Conservation (phyloP, 2,797 vertebrate species). For the Lophura swinhoii region DNA sequence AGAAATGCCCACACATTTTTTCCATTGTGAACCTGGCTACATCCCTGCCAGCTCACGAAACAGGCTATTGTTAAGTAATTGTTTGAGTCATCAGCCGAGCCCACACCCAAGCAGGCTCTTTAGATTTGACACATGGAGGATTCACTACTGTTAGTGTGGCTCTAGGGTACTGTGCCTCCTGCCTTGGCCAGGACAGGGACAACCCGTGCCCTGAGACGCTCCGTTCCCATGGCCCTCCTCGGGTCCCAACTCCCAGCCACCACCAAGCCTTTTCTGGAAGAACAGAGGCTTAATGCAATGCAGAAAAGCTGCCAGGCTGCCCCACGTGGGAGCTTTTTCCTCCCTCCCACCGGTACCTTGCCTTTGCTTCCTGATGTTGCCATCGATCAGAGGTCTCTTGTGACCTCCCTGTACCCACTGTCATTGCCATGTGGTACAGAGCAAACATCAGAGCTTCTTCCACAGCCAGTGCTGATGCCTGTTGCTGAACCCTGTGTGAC, state of each 20-base stretch:
- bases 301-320: background rate
- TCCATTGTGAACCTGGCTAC: conserved; percentile 67
- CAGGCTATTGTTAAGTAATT: conserved; percentile 64
- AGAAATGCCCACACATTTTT: conserved; percentile 68
- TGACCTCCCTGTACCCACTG: rapidly evolving
- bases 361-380: background rate
- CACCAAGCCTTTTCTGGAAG: background rate
- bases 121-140: conserved; percentile 13
- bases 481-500: background rate
- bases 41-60: conserved; percentile 63
- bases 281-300: background rate
- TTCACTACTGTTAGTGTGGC: background rate
- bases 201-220: background rate
- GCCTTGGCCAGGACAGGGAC: background rate
- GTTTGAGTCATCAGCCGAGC: conserved; percentile 61
- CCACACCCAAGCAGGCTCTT: conserved; percentile 59
- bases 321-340: background rate
- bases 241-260: background rate
- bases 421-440: background rate
- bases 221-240: background rate
- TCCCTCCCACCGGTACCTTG: background rate
- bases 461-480: background rate
- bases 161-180: conserved; percentile 18
- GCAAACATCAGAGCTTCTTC: background rate
- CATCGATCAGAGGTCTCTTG: background rate